Percentiles rank a stretch among this genome's conserved stretches.
These are phyloP conservation scores for Danio choprae DNA, from an alignment of 2,797 vertebrate species.

Conservation along the genomic window DNA sequence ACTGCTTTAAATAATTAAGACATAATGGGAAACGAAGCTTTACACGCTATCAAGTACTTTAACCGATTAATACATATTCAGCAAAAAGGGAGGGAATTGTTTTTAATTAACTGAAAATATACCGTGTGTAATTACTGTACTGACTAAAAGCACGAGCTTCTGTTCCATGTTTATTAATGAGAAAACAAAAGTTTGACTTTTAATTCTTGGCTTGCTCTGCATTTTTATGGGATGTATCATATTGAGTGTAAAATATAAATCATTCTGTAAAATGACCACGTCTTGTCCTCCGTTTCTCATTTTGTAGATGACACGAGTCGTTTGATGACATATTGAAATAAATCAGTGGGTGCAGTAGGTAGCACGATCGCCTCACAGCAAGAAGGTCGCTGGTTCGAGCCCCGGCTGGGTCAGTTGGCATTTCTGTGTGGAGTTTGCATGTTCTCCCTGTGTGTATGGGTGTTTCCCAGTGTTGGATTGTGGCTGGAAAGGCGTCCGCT, in stretches of 20 bases:
- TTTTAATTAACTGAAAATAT: conserved; percentile 19
- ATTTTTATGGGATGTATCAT: conserved; percentile 46
- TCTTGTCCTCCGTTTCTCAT: neutral
- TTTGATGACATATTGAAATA: too few relatives aligned
- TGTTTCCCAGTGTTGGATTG: too few relatives aligned
- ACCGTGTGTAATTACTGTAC: conserved; percentile 25
- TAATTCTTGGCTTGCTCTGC: conserved; percentile 35
- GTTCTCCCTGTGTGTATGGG: too few relatives aligned
- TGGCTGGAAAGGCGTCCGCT: too few relatives aligned
- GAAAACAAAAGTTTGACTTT: conserved; percentile 9
- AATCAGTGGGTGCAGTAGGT: too few relatives aligned
- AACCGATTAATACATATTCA: conserved; percentile 1
- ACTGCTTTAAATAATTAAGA: conserved; percentile 27
- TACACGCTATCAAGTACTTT: conserved; percentile 3
- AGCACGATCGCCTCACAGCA: too few relatives aligned
- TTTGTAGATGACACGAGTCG: neutral
- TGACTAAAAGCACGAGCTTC: conserved; percentile 43
- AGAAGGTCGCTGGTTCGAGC: too few relatives aligned
- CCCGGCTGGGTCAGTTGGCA: too few relatives aligned
- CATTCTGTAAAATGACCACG: conserved; percentile 20
- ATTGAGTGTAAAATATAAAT: conserved; percentile 46
- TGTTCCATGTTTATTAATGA: conserved; percentile 40
- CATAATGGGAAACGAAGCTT: conserved; percentile 23
- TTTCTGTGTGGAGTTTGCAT: too few relatives aligned
- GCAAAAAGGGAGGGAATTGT: conserved; percentile 9